A percentile compares a stretch with the other conserved stretches of the same genome.
Evolutionary conservation across 92 coral and sea anemone species (phyloP).

Genomic region (Porites cylindrica): DNA sequence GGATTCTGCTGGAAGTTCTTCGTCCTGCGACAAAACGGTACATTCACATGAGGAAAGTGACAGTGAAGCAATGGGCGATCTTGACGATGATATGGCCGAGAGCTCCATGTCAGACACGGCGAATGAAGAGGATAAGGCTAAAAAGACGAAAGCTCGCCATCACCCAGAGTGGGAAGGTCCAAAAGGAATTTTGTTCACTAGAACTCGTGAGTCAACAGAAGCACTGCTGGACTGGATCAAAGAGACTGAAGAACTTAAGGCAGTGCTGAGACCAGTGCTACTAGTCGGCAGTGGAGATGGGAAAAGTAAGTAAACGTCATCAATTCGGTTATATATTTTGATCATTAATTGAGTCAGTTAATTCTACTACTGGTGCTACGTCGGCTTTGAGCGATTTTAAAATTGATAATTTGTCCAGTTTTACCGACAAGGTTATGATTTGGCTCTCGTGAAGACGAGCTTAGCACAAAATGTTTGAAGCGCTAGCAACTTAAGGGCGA

Average conservation of each 20-base stretch:
- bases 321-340: no score
- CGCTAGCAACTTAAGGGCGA: no score
- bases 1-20: no score
- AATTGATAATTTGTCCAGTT: no score
- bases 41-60: no score
- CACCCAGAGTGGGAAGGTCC: slow-evolving; percentile 36
- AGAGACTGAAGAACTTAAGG: slow-evolving; percentile 61
- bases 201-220: slow-evolving; percentile 84
- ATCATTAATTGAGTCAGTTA: no score
- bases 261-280: slow-evolving; percentile 71
- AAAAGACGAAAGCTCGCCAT: not conserved
- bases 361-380: no score
- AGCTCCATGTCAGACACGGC: not conserved
- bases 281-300: slow-evolving; percentile 92
- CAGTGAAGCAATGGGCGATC: not conserved
- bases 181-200: slow-evolving; percentile 89
- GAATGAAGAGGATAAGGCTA: not conserved
- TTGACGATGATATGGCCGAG: not conserved
- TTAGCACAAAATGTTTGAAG: no score
- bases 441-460: no score
- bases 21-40: no score
- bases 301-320: slow-evolving; percentile 50
- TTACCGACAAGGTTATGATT: no score
- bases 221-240: slow-evolving; percentile 86
- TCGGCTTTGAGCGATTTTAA: no score